phyloP scores from a whole-genome alignment of 2,797 vertebrate species.

The Steatocranus sp. region DNA sequence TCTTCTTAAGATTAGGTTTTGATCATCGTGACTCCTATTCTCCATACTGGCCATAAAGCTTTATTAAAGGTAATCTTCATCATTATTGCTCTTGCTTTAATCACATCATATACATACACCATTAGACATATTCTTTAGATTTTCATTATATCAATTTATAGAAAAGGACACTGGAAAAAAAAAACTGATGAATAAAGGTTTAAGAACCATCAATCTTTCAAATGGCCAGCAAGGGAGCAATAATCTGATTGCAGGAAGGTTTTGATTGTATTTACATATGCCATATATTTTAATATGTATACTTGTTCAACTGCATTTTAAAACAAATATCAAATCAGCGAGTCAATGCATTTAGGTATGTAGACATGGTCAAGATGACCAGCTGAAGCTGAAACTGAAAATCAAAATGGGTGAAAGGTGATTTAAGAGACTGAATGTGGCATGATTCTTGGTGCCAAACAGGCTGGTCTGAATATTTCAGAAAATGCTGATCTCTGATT shows the following conservation, averaged over 20 bases:
- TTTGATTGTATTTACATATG: background rate
- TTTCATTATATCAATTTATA: background rate
- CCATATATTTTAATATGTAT: background rate
- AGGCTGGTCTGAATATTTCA: background rate
- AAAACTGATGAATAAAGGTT: background rate
- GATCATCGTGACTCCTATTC: background rate
- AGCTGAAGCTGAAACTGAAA: background rate
- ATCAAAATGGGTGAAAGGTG: background rate
- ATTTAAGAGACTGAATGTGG: background rate
- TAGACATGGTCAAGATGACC: background rate
- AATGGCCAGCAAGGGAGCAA: background rate
- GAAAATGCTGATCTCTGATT: background rate
- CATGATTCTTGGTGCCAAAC: background rate
- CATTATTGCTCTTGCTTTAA: background rate
- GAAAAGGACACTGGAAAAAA: background rate
- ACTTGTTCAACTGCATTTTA: background rate
- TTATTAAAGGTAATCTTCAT: background rate
- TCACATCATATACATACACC: background rate
- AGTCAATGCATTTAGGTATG: background rate
- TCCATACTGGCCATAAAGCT: background rate
- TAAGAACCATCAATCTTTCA: background rate
- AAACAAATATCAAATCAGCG: background rate
- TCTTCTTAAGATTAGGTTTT: background rate
- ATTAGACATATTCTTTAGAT: background rate
- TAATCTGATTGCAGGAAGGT: background rate